These are phyloP conservation scores for Acropternis orthonyx DNA, from an alignment of 2,797 vertebrate species.

Conservation along the genomic window DNA sequence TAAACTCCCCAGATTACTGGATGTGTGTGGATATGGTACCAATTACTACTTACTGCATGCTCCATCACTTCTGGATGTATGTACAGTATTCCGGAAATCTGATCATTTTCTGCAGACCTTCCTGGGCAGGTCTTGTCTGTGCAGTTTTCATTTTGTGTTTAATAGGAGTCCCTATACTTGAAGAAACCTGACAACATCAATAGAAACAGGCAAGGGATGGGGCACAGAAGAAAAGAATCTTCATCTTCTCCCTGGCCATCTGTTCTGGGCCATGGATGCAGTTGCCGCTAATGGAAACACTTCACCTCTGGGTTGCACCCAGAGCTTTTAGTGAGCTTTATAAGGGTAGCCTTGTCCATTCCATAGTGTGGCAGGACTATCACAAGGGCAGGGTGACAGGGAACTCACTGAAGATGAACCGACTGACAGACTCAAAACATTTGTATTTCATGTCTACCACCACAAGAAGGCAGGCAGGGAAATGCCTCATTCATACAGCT, in stretches of 20 bases:
- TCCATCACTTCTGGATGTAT: conserved; percentile 5
- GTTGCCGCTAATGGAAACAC: background rate
- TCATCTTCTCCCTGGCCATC: background rate
- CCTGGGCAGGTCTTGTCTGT: background rate
- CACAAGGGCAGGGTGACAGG: background rate
- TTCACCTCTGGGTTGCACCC: background rate
- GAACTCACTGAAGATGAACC: background rate
- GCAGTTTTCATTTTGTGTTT: background rate
- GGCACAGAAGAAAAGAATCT: background rate
- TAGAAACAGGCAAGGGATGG: background rate
- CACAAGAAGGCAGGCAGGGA: background rate
- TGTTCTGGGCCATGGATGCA: background rate
- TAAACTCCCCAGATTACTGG: background rate
- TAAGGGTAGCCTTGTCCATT: background rate
- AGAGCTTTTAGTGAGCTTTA: background rate
- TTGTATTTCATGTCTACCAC: background rate
- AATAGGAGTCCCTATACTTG: background rate
- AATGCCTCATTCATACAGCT: background rate
- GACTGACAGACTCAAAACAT: background rate
- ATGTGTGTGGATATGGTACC: background rate
- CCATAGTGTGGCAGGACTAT: accelerated
- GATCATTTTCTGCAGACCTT: background rate
- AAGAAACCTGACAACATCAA: background rate
- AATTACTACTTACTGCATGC: background rate
- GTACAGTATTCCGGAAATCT: background rate